phyloP scores from a whole-genome alignment of 2,113 vertebrate species.

The Ariopsis seemanni region DNA sequence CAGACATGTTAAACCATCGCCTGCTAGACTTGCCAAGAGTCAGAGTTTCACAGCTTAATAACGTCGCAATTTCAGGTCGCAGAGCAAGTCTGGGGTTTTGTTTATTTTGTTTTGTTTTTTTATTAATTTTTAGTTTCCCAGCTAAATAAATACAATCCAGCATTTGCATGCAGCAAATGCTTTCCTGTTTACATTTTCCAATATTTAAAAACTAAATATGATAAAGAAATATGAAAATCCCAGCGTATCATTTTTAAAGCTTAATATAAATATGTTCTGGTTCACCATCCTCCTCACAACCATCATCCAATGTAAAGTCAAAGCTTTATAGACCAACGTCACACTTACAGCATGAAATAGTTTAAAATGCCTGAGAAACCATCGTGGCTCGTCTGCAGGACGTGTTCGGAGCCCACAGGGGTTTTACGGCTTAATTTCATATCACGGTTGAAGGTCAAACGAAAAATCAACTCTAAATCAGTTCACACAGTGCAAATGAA shows the following conservation, averaged over 20 bases:
- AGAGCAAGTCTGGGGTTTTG: not conserved
- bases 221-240: not conserved
- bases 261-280: too few species aligned
- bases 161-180: not conserved
- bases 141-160: not conserved
- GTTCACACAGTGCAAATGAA: not conserved
- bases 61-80: not conserved
- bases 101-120: not conserved
- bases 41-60: slow-evolving; percentile 16
- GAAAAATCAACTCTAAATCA: not conserved
- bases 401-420: too few species aligned
- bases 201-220: not conserved
- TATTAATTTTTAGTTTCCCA: too few species aligned
- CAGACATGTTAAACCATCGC: slow-evolving; percentile 14
- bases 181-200: not conserved
- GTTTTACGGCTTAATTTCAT: not conserved
- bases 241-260: too few species aligned
- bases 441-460: slow-evolving; percentile 3
- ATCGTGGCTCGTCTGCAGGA: not conserved
- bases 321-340: not conserved
- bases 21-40: not conserved
- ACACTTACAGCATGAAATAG: not conserved
- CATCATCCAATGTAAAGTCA: not conserved
- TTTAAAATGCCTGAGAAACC: not conserved
- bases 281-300: too few species aligned